Evolutionary conservation across 2,113 vertebrate genomes (phyloP).

Genomic region (Struthidea cinerea): DNA sequence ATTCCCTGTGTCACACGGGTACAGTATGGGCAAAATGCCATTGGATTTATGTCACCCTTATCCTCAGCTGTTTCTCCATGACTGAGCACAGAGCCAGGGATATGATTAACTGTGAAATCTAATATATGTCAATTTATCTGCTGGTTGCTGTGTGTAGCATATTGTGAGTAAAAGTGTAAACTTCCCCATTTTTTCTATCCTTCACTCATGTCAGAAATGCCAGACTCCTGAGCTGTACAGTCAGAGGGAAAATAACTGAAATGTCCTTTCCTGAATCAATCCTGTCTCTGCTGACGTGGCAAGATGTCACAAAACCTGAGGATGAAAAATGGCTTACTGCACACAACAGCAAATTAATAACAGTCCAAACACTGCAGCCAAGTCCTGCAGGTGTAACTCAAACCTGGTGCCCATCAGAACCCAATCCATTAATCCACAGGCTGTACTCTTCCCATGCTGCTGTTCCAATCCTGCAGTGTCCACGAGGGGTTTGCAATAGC

Average conservation of each 20-base stretch:
- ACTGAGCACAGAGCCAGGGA: background rate
- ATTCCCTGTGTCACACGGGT: background rate
- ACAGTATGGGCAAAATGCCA: background rate
- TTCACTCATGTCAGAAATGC: slow-evolving; percentile 21
- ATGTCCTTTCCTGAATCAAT: slow-evolving; percentile 21
- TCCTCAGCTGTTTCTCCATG: background rate
- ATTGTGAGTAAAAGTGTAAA: background rate
- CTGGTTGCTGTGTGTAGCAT: background rate
- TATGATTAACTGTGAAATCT: slow-evolving; percentile 13
- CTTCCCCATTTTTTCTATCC: background rate
- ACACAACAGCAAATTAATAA: background rate
- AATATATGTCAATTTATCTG: background rate
- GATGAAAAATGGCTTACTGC: background rate
- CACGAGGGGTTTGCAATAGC: background rate
- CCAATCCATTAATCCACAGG: background rate
- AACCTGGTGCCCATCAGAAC: background rate
- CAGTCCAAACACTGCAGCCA: background rate
- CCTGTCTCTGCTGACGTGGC: slow-evolving; percentile 3
- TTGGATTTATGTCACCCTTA: background rate
- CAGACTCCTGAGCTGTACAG: background rate
- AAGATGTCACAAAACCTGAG: background rate
- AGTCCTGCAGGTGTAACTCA: background rate
- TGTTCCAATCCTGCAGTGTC: background rate
- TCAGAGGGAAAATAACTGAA: slow-evolving; percentile 24
- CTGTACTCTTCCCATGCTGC: background rate